Conservation (phyloP, 2,797 vertebrate species). For the Thalassophryne amazonica region DNA sequence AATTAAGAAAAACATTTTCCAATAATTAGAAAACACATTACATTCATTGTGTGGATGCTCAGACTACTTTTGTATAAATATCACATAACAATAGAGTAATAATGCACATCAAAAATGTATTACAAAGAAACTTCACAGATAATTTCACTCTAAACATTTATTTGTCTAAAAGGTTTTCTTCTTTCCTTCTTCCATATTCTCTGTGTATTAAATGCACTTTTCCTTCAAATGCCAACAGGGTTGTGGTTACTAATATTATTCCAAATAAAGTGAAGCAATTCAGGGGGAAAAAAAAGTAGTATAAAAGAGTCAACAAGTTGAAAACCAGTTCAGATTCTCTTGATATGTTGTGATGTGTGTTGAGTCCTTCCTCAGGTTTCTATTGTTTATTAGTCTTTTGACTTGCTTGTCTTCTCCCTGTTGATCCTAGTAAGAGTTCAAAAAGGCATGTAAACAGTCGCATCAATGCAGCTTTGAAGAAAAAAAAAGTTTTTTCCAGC, state of each 20-base stretch:
- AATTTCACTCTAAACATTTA: conserved; percentile 63
- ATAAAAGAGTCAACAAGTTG: conserved; percentile 80
- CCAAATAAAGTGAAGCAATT: conserved; percentile 47
- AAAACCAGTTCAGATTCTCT: conserved; percentile 78
- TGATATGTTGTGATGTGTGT: conserved; percentile 71
- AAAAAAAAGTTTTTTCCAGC: conserved; percentile 39
- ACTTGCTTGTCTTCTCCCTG: conserved; percentile 79
- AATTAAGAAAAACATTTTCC: conserved; percentile 52
- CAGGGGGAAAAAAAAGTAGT: conserved; percentile 40
- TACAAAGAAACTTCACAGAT: conserved; percentile 84
- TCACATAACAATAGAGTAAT: conserved; percentile 79
- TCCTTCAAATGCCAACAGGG: conserved; percentile 71
- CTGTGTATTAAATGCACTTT: conserved; percentile 67
- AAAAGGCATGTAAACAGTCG: conserved; percentile 88
- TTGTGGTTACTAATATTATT: conserved; percentile 45
- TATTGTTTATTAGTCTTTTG: conserved; percentile 52
- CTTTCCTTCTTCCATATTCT: conserved; percentile 4
- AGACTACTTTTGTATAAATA: conserved; percentile 84
- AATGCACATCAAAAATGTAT: conserved; percentile 66
- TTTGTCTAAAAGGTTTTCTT: conserved; percentile 18
- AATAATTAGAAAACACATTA: conserved; percentile 67
- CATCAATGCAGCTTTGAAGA: conserved; percentile 64
- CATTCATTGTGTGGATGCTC: conserved; percentile 53
- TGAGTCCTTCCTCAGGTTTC: conserved; percentile 71
- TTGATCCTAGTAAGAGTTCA: conserved; percentile 66